Conservation (phyloP, 2,797 vertebrate genomes). For the Acrocephalus scirpaceus region DNA sequence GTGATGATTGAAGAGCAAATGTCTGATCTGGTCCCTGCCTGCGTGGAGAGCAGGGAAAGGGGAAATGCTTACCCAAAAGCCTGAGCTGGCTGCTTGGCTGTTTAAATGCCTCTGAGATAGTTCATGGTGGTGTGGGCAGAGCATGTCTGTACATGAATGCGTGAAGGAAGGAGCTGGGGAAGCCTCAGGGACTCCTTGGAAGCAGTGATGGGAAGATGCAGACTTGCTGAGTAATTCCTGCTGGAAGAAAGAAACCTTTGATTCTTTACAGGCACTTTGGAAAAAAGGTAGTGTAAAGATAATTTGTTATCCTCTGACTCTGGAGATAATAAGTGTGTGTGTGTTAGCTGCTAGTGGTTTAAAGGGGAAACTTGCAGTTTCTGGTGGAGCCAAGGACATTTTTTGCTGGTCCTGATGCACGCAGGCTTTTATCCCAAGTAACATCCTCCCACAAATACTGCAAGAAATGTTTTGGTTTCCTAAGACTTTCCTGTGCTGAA, state of each 20-base stretch:
- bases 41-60: background rate
- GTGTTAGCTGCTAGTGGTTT: background rate
- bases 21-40: background rate
- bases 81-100: background rate
- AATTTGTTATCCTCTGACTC: background rate
- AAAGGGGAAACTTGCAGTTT: background rate
- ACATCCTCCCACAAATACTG: background rate
- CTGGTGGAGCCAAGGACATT: background rate
- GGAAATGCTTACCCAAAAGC: background rate
- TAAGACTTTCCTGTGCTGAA: background rate
- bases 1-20: background rate
- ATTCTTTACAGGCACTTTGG: background rate
- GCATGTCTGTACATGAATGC: fast-evolving
- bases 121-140: background rate
- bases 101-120: background rate
- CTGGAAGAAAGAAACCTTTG: background rate
- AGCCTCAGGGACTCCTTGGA: background rate
- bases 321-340: background rate
- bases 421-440: background rate
- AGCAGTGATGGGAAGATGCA: background rate
- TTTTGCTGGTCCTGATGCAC: fast-evolving
- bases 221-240: background rate
- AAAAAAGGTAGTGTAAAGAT: background rate
- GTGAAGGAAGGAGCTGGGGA: background rate
- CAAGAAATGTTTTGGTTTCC: background rate